Conservation (phyloP, 2,888 invertebrate genomes). For the Drosophila bunnanda region DNA sequence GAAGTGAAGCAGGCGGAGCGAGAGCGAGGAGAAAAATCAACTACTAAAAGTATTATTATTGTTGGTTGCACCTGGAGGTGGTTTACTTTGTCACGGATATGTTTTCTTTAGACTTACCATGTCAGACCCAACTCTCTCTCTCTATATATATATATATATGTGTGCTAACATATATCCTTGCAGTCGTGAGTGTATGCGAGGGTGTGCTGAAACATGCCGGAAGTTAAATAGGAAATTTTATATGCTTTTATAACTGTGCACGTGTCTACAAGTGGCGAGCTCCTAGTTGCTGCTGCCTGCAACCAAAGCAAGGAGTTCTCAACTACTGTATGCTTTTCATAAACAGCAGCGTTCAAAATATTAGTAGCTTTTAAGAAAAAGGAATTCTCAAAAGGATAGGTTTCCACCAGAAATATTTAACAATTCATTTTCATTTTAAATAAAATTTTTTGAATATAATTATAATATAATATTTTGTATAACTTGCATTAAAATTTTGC, state of each 20-base stretch:
- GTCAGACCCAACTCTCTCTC: conserved; percentile 40
- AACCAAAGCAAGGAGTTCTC: conserved; percentile 31
- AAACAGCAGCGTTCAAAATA: background rate
- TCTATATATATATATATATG: background rate
- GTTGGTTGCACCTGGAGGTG: conserved; percentile 72
- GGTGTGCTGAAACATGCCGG: conserved; percentile 64
- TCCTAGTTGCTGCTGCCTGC: conserved; percentile 27
- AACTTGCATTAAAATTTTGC: background rate
- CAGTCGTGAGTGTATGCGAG: conserved; percentile 5
- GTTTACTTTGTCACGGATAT: conserved; percentile 80
- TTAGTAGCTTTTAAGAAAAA: background rate
- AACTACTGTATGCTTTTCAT: conserved; percentile 14
- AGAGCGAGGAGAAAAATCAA: conserved; percentile 43
- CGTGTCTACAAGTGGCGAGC: conserved; percentile 69
- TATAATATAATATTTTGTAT: too few relatives aligned
- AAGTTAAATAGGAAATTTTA: conserved; percentile 80
- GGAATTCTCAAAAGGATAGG: background rate
- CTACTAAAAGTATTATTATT: conserved; percentile 65
- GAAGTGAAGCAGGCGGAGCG: conserved; percentile 5
- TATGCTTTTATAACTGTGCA: conserved; percentile 80
- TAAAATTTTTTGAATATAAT: too few relatives aligned
- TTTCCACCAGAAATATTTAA: background rate
- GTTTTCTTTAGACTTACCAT: conserved; percentile 75
- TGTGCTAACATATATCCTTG: conserved; percentile 14
- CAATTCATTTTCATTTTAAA: too few relatives aligned